A percentile compares a stretch with the other conserved stretches of the same genome.
Evolutionary conservation across 2,888 invertebrate genomes (phyloP).

Genomic region (Nasonia oneida): DNA sequence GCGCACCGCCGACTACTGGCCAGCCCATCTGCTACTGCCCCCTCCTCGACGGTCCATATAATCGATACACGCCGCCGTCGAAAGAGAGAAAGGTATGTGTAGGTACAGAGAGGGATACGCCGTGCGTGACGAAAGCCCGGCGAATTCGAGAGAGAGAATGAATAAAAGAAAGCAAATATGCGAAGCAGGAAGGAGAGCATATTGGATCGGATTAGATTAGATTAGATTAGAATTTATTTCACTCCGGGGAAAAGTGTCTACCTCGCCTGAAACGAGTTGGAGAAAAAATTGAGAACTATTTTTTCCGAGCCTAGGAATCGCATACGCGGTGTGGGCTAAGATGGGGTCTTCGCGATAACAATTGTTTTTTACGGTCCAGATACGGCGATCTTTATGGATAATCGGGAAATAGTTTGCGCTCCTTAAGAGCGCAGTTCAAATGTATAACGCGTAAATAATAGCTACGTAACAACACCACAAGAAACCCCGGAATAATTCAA

Average conservation of each 20-base stretch:
- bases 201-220: conserved; percentile 46
- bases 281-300: neutral
- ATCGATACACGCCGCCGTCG: conserved; percentile 67
- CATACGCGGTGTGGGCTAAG: neutral
- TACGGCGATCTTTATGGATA: neutral
- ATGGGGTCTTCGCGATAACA: neutral
- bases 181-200: neutral
- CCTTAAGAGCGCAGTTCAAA: too few relatives aligned
- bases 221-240: conserved; percentile 51
- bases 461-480: too few relatives aligned
- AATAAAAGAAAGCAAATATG: neutral
- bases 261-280: neutral
- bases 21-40: conserved; percentile 60
- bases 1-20: conserved; percentile 46
- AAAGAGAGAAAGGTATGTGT: neutral
- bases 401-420: too few relatives aligned
- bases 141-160: neutral
- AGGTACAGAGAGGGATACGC: neutral
- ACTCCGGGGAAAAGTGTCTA: neutral
- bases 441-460: neutral
- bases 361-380: neutral
- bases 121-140: neutral
- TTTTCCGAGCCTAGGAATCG: neutral
- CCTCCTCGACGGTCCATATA: conserved; percentile 64
- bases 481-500: neutral